Evolutionary conservation across 2,888 invertebrate genomes (phyloP), one percentile per base, ranked within the genome.

Genomic region (Ectobius pallidus): DNA sequence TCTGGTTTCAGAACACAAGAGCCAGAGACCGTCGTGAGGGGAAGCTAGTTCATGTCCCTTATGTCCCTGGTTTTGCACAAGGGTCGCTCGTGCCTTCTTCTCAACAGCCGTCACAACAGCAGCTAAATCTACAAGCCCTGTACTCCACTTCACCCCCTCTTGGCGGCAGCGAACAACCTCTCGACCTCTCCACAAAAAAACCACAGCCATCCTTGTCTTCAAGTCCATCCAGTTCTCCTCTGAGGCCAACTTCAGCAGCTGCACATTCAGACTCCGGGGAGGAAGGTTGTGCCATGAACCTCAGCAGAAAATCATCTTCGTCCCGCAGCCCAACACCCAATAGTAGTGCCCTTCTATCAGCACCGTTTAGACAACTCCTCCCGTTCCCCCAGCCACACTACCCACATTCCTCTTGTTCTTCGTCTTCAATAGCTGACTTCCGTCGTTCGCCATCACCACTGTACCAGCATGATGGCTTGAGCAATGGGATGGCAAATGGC

Each of bases 1-100:
- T 97, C 6, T 97, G 97, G 97, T 97, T 97, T 82, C 97, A 97
- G 85, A 97, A 97, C 82, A 95, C 94, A 77, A 88, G 97, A 76
- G 97, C 97, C 0, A 88, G 96, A 69, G 95, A 95, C 80, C 89
- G 96, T 62, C 88, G 95, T 69, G 90, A 90, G 80, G 88, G 87
- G 7, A 81, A 86, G 61, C 79, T 86, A 61, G 84, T 86, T 73
- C 84, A 84, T 75, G 83, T 84, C 62, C 84, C 85, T 49, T 84
- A 82, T 77, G 82, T 81, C 74, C 83, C 84, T 2, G 27, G 71
- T 46, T 74, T 39, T 70, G 68, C 69, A 39, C 68, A 71, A 55
- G 72, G 71, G 30, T 70, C 71, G 16, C 44, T 39, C 52, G 71
- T 71, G 71, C 71, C 73, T 73, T 73, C 75, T n/a, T 69, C 73